phyloP scores from a whole-genome alignment of 2,797 vertebrate genomes.

The Choloepus didactylus region DNA sequence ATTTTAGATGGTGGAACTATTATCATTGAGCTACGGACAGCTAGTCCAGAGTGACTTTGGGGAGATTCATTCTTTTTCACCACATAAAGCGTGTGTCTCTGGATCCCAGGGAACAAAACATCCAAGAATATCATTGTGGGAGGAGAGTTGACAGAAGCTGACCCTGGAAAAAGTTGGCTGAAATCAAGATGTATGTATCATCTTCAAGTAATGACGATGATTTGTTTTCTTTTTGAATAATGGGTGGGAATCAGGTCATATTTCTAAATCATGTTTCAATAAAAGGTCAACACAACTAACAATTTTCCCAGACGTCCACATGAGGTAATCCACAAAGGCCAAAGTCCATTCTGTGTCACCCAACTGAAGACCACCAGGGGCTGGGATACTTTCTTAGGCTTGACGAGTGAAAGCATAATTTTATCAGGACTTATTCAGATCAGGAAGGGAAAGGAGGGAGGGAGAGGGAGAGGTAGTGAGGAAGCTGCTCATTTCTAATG shows the following conservation, averaged over 20 bases:
- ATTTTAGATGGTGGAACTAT: constrained; percentile 75
- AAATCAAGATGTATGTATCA: not conserved
- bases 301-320: constrained; percentile 46
- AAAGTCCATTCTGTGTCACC: not conserved
- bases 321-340: constrained; percentile 6
- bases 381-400: not conserved
- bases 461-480: not conserved
- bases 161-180: constrained; percentile 55
- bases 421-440: not conserved
- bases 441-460: not conserved
- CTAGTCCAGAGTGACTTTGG: constrained; percentile 66
- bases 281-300: constrained; percentile 42
- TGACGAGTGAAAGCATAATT: not conserved
- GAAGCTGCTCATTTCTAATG: not conserved
- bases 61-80: constrained; percentile 26
- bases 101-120: constrained; percentile 60
- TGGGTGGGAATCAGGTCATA: constrained; percentile 54
- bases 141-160: constrained; percentile 56
- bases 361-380: not conserved
- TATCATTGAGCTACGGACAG: constrained; percentile 77
- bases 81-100: constrained; percentile 40
- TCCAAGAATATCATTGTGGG: constrained; percentile 52
- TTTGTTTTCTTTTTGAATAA: constrained; percentile 64
- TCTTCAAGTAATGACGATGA: not conserved
- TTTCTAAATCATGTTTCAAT: constrained; percentile 41